Evolutionary conservation across 1,140 invertebrate genomes (phyloP).

Genomic region (Polyergus mexicanus): DNA sequence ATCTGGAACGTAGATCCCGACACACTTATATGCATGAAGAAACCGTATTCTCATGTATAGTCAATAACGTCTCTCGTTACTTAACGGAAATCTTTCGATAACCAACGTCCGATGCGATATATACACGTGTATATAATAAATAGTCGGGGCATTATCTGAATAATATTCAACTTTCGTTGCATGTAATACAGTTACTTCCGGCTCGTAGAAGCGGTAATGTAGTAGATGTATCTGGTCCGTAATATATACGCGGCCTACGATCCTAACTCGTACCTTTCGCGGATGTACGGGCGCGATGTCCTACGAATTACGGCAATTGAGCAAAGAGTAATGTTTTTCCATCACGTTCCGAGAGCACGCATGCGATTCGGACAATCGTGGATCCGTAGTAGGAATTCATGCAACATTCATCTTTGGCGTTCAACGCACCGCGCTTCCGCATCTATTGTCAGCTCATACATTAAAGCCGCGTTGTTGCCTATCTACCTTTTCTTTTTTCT

Average conservation of each 20-base stretch:
- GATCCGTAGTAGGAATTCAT: slow-evolving; percentile 59
- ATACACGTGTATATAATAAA: background rate
- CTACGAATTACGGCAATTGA: slow-evolving; percentile 73
- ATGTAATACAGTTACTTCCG: slow-evolving; percentile 46
- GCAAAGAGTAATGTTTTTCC: slow-evolving; percentile 74
- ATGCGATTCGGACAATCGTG: slow-evolving; percentile 68
- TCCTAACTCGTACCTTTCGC: slow-evolving; percentile 22
- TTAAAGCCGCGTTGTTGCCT: slow-evolving; percentile 45
- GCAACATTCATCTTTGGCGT: slow-evolving; percentile 72
- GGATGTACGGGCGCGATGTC: slow-evolving; percentile 40
- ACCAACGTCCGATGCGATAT: background rate
- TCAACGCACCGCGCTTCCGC: slow-evolving; percentile 66
- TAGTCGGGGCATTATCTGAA: background rate
- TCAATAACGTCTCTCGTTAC: slow-evolving; percentile 1
- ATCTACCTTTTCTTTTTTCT: slow-evolving; percentile 4
- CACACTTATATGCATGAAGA: background rate
- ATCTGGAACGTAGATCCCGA: background rate
- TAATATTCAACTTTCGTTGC: slow-evolving; percentile 40
- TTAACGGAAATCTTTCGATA: slow-evolving; percentile 23
- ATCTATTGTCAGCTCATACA: slow-evolving; percentile 70
- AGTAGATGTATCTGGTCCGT: slow-evolving; percentile 9
- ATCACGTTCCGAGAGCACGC: slow-evolving; percentile 61
- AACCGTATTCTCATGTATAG: slow-evolving; percentile 20
- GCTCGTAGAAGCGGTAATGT: slow-evolving; percentile 26
- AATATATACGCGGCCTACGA: slow-evolving; percentile 38